Conservation (phyloP, 1,140 invertebrate species). For the Zaprionus africanus region DNA sequence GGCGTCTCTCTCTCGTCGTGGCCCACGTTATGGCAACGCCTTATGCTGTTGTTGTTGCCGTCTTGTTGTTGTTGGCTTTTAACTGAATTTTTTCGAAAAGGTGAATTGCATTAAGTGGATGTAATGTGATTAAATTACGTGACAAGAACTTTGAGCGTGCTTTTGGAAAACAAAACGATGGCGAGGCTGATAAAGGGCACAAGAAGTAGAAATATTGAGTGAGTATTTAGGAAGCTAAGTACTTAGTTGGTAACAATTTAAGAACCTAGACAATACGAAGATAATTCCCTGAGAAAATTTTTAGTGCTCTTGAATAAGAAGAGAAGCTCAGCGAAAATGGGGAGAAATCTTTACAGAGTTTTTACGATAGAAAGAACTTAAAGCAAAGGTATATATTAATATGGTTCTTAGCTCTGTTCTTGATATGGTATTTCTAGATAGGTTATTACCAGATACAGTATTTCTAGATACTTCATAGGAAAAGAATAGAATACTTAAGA, state of each 20-base stretch:
- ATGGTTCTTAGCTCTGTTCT: too few relatives aligned
- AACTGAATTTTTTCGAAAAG: slow-evolving; percentile 44
- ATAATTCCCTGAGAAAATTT: neutral
- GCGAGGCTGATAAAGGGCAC: neutral
- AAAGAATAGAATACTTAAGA: too few relatives aligned
- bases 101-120: slow-evolving; percentile 25
- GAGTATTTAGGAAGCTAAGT: neutral
- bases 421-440: too few relatives aligned
- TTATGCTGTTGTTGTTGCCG: slow-evolving; percentile 26
- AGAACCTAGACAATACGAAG: neutral
- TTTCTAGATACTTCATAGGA: too few relatives aligned
- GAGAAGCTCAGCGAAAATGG: too few relatives aligned
- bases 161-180: neutral
- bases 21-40: slow-evolving; percentile 62
- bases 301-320: too few relatives aligned
- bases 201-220: neutral
- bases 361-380: neutral
- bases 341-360: neutral
- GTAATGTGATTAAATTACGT: slow-evolving; percentile 33
- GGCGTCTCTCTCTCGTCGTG: slow-evolving; percentile 2
- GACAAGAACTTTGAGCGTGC: slow-evolving; percentile 23
- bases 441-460: too few relatives aligned
- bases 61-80: slow-evolving; percentile 49
- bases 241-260: neutral
- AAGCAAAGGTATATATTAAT: too few relatives aligned